Conservation (phyloP, 2,797 vertebrate genomes). For the Dermochelys coriacea region DNA sequence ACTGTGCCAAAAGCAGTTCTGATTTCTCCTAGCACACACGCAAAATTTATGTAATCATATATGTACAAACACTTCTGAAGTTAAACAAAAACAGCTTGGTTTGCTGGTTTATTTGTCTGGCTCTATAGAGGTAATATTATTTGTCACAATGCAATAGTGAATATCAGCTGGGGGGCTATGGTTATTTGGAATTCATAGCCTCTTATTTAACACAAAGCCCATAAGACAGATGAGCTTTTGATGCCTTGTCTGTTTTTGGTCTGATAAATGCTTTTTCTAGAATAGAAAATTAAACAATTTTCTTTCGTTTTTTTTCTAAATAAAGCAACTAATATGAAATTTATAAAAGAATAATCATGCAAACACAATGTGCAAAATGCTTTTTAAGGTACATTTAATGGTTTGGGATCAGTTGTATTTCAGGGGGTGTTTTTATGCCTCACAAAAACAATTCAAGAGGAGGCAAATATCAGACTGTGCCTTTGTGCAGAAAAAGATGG, state of each 20-base stretch:
- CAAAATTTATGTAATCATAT: background rate
- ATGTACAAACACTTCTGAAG: background rate
- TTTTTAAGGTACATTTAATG: background rate
- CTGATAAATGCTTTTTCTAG: constrained; percentile 14
- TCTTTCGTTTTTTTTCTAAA: background rate
- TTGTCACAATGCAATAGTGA: background rate
- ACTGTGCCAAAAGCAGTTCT: background rate
- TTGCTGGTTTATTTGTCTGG: background rate
- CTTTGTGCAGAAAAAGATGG: background rate
- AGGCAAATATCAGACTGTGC: background rate
- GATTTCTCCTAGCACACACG: background rate
- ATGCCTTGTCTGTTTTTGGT: constrained; percentile 12
- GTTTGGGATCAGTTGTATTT: background rate
- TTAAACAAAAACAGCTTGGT: background rate
- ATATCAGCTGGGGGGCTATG: background rate
- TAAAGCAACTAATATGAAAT: constrained; percentile 8
- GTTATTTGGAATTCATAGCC: background rate
- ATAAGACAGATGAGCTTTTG: background rate
- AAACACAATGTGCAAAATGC: background rate
- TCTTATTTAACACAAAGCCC: background rate
- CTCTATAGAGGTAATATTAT: background rate
- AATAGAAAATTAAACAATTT: background rate
- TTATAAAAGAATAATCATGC: background rate
- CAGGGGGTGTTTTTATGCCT: background rate
- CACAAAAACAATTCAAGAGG: background rate